Evolutionary conservation across 2,888 invertebrate genomes (phyloP).

Genomic region (Pheosia gnoma): DNA sequence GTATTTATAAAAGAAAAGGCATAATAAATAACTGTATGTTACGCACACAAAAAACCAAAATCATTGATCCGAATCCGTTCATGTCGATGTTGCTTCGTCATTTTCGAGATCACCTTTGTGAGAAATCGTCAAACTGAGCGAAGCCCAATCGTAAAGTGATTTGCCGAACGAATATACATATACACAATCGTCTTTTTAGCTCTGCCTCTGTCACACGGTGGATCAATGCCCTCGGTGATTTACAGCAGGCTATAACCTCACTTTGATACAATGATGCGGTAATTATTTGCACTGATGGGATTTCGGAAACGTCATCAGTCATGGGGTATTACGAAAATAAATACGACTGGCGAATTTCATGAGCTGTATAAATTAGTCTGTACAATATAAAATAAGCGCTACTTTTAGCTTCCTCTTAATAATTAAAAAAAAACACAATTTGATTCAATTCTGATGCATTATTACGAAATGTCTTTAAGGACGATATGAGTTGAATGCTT

Average conservation of each 20-base stretch:
- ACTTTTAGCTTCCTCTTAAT: not conserved
- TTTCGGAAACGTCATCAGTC: conserved; percentile 10
- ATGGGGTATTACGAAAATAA: conserved; percentile 7
- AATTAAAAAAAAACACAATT: too few relatives aligned
- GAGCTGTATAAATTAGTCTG: conserved; percentile 9
- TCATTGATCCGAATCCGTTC: conserved; percentile 1
- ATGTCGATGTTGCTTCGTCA: conserved; percentile 25
- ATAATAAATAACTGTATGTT: not conserved
- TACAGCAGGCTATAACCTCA: conserved; percentile 26
- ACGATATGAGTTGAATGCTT: too few relatives aligned
- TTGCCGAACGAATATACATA: conserved; percentile 20
- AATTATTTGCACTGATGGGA: conserved; percentile 22
- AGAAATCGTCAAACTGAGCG: conserved; percentile 1
- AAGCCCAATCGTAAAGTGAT: conserved; percentile 22
- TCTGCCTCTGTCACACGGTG: conserved; percentile 28
- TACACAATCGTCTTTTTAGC: conserved; percentile 25
- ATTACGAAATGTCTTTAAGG: too few relatives aligned
- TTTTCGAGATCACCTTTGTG: conserved; percentile 13
- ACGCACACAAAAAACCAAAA: conserved; percentile 1
- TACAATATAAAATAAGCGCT: not conserved
- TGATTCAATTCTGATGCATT: too few relatives aligned
- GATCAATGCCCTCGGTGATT: conserved; percentile 40
- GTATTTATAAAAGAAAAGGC: too few relatives aligned
- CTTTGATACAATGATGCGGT: conserved; percentile 21
- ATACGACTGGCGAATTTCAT: conserved; percentile 11